Conservation (phyloP, 2,888 invertebrate species). For the Dilophus febrilis region DNA sequence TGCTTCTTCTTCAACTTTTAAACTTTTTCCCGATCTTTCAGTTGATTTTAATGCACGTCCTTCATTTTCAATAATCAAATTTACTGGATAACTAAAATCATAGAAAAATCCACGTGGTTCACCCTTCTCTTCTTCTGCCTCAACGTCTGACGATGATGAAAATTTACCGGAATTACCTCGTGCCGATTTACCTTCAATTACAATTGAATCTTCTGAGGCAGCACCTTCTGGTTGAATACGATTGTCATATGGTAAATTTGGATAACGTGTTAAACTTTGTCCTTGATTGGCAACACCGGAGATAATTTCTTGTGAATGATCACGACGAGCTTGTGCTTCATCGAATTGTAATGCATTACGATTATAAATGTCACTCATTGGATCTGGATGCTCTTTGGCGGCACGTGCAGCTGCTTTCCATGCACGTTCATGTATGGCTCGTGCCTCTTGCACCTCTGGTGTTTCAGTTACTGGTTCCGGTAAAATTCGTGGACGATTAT, state of each 20-base stretch:
- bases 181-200: not conserved
- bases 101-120: conserved; percentile 58
- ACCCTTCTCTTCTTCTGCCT: conserved; percentile 30
- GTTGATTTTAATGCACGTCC: not conserved
- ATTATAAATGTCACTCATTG: conserved; percentile 16
- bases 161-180: too few species aligned
- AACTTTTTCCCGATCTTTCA: too few species aligned
- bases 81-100: conserved; percentile 50
- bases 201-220: conserved; percentile 6
- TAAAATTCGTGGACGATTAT: conserved; percentile 46
- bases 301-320: conserved; percentile 5
- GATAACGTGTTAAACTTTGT: conserved; percentile 10
- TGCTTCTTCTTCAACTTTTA: too few species aligned
- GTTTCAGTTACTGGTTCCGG: conserved; percentile 48
- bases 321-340: conserved; percentile 6
- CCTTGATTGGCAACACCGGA: conserved; percentile 9
- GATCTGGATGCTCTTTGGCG: conserved; percentile 36
- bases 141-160: not conserved
- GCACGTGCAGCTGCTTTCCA: conserved; percentile 50
- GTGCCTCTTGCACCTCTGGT: conserved; percentile 52
- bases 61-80: conserved; percentile 25
- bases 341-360: conserved; percentile 8
- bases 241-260: conserved; percentile 7
- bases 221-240: conserved; percentile 5
- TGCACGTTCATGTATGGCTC: conserved; percentile 46